Base-by-base conservation (phyloP, 2,113 vertebrate species). In the Alosa alosa region DNA sequence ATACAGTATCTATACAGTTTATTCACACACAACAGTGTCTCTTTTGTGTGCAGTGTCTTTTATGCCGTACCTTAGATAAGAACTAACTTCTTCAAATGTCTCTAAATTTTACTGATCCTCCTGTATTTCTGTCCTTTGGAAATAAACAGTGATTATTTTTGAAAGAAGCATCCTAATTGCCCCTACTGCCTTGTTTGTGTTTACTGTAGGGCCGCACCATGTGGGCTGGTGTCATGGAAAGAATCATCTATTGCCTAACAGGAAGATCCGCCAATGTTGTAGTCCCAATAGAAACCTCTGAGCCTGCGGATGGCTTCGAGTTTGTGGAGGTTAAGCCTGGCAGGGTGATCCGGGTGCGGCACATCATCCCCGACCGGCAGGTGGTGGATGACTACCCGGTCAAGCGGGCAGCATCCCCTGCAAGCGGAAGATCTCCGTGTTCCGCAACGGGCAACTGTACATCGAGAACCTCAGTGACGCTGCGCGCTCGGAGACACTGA, bases 301-400 rank as follows among this genome's bases (percentile, higher is more conserved):
- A 98, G 83, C 94, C 95, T 39, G 85, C 92, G 1, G 95, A 98
- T 0, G 97, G 97, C 90, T 99, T 96, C 81, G 97, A 96, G 89
- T 98, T 98, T 86, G 93, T 99, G 89, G 98, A 99, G 91, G 98
- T 98, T 81, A 99, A 99, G 82, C 98, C 98, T 0, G 98, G 98
- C 5, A 92, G 98, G 0, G 92, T 99, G 84, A 92, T 99, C 22
- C 92, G 97, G 8, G 93, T 99, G 83, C 94, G 95, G 7, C 98
- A 99, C 75, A 87, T 93, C 0, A 86, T 93, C 0, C 96, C 97
- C 0, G 88, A 92, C 18, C 91, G 93, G 0, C 25, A 87, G 0
- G 89, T 91, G 36, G 91, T 93, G 45, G 96, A 95, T 83, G 94
- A 94, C 41, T 92, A 89, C 18, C 45, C 0, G 89, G 41, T 0